These are phyloP conservation scores for Eulacestoma nigropectus DNA, from an alignment of 2,113 vertebrate genomes.

Conservation along the genomic window DNA sequence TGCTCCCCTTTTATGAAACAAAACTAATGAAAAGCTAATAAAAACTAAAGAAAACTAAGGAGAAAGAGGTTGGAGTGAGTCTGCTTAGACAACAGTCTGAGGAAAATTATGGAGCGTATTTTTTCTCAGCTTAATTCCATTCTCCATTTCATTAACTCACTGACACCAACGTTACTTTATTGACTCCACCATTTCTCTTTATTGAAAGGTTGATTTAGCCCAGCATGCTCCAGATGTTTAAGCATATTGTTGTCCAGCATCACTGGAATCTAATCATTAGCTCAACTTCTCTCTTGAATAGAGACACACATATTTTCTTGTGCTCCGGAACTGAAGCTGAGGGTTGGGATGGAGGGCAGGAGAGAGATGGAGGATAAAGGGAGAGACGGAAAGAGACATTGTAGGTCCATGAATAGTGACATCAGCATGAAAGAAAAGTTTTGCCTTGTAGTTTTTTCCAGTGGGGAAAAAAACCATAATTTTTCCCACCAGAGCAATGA, in stretches of 20 bases:
- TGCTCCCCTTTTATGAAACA: neutral
- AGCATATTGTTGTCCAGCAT: neutral
- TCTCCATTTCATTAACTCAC: neutral
- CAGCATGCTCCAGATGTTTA: neutral
- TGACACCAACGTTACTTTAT: neutral
- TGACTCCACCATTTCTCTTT: neutral
- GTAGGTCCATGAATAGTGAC: neutral
- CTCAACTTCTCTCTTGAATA: neutral
- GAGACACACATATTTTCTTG: neutral
- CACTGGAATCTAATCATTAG: neutral
- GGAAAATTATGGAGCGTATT: neutral
- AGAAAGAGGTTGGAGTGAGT: neutral
- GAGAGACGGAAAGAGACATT: neutral
- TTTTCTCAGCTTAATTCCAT: neutral
- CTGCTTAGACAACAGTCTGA: neutral
- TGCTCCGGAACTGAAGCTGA: neutral
- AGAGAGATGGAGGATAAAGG: neutral
- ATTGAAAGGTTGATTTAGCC: neutral
- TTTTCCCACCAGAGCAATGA: neutral
- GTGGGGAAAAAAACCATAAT: neutral
- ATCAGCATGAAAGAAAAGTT: neutral
- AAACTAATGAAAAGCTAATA: neutral
- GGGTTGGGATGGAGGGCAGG: neutral
- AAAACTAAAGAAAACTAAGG: neutral
- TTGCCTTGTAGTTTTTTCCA: neutral